Evolutionary conservation across 2,888 invertebrate species (phyloP), one percentile per base, ranked within the genome.

Genomic region (Chrysodeixis includens): DNA sequence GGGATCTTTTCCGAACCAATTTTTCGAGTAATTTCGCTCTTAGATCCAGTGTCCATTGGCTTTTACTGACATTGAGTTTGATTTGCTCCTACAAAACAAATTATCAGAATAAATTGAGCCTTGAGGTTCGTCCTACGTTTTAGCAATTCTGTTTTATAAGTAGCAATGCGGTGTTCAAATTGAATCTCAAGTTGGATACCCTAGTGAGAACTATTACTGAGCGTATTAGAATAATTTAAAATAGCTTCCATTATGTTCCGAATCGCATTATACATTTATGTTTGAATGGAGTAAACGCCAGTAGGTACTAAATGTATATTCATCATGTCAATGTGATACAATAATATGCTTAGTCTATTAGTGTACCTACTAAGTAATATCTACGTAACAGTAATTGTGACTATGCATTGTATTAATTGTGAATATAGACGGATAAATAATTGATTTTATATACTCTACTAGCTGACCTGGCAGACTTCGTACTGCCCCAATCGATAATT

Each of bases 11-110:
- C 83, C 71, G 79, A 87, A 86, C 85, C 89, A 90, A 92, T 93
- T 92, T 93, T 92, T 91, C 90, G 87, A 89, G 90, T 92, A 90
- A 93, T 93, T 93, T 92, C 86, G 86, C 84, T 86, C 83, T 86
- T 83, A 88, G 86, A 89, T 87, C 83, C 86, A 81, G 84, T 87
- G 86, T 90, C 88, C 86, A 80, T 83, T 75, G 77, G 76, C 65
- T 79, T 84, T 76, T 71, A 78, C 69, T 66, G 74, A 71, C 70
- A 71, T 71, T 61, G 74, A 76, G 68, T 78, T 80, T 66, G 54
- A 67, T 71, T 78, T 55, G 59, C 54, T 74, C 74, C 66, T 74
- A 80, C 82, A 78, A 83, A 86, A 83, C 83, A 84, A 87, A 86
- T 86, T 87, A 85, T 83, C 83, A 83, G 77, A 69, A 78, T 76